Evolutionary conservation across 2,888 invertebrate species (phyloP), one percentile per base, ranked within the genome.

Genomic region (Coelinius sp.): DNA sequence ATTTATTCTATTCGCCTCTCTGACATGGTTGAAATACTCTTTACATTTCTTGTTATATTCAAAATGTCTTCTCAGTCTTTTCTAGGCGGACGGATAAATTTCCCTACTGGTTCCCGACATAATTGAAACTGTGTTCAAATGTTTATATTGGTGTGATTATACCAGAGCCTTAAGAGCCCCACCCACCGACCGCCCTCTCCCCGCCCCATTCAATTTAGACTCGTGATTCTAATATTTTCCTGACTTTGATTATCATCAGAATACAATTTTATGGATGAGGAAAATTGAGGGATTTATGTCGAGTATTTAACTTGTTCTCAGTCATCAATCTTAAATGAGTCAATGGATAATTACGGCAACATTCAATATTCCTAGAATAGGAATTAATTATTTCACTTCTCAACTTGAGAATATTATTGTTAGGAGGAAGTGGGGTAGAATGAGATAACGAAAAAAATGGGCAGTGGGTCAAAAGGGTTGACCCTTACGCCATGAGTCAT

Each of bases 151-250:
- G 31, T 49, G 46, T 49, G 20, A 49, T 49, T 20, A 49, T 41
- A 1, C n/a, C 5, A 1, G n/a, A n/a, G n/a, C n/a, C n/a, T 5
- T 4, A 8, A 20, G 46, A 49, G 46, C 46, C 46, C 46, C 46
- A 49, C 46, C 46, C 46, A 14, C 17, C 46, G 46, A 49, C 7
- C n/a, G n/a, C n/a, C n/a, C n/a, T 3, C 10, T 41, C 7, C 41
- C 44, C 44, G 44, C 44, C 44, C 44, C 44, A n/a, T 44, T 44
- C 44, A 44, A 44, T 44, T 44, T 44, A 44, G 44, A 44, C 44
- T 44, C 44, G 44, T 44, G n/a, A 44, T 44, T n/a, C 5, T 44
- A n/a, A 44, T 44, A n/a, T 44, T 44, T n/a, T 5, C 14, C 12
- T 41, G 12, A n/a, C n/a, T 2, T 14, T n/a, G 44, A 44, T 44